Conservation (phyloP, 2,113 vertebrate genomes). For the Typhlomys cinereus region DNA sequence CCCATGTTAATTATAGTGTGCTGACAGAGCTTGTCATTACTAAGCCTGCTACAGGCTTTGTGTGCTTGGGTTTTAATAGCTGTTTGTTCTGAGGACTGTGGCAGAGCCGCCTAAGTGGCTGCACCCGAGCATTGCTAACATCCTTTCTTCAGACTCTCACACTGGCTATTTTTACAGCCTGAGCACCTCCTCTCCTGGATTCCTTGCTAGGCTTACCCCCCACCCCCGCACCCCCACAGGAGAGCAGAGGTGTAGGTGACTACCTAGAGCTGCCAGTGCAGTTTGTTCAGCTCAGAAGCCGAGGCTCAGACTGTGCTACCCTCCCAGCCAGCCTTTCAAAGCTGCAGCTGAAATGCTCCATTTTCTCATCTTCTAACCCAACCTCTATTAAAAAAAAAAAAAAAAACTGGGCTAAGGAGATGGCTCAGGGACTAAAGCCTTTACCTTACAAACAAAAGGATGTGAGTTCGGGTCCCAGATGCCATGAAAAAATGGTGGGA, state of each 20-base stretch:
- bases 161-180: slow-evolving; percentile 72
- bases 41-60: slow-evolving; percentile 75
- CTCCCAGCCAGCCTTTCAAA: slow-evolving; percentile 29
- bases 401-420: slow-evolving; percentile 8
- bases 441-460: too few relatives aligned
- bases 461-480: too few relatives aligned
- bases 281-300: slow-evolving; percentile 51
- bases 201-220: background rate
- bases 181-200: slow-evolving; percentile 28
- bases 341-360: slow-evolving; percentile 33
- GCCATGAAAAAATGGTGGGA: too few relatives aligned
- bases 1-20: slow-evolving; percentile 82
- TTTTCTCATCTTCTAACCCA: slow-evolving; percentile 43
- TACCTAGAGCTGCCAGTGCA: slow-evolving; percentile 63
- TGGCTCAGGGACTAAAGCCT: too few relatives aligned
- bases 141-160: slow-evolving; percentile 64
- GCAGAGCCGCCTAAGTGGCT: slow-evolving; percentile 67
- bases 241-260: slow-evolving; percentile 62
- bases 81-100: slow-evolving; percentile 81
- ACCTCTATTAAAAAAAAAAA: background rate
- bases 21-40: slow-evolving; percentile 81
- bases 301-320: background rate
- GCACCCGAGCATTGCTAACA: slow-evolving; percentile 60
- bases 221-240: rapidly evolving
- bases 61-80: slow-evolving; percentile 79